These are phyloP conservation scores for Heterohyrax brucei DNA, from an alignment of 2,797 vertebrate species.

Conservation along the genomic window DNA sequence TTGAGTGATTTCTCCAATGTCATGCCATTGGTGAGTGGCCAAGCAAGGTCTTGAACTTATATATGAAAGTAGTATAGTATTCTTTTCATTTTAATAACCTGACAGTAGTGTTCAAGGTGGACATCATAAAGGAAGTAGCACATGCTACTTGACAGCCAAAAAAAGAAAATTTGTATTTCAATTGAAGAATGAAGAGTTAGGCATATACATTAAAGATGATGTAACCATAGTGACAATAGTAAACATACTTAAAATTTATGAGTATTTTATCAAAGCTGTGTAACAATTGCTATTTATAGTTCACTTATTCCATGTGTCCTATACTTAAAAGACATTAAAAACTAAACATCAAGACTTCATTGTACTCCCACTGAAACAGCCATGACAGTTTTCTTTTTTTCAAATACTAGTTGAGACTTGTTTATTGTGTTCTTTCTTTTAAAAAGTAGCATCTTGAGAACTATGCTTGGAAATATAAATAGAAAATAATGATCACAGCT, in stretches of 20 bases:
- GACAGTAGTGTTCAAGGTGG: background rate
- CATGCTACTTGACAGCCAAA: slow-evolving; percentile 25
- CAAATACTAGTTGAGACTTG: slow-evolving; percentile 44
- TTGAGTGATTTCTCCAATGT: slow-evolving; percentile 5
- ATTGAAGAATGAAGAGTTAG: slow-evolving; percentile 50
- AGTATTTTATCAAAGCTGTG: slow-evolving; percentile 33
- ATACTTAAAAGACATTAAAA: slow-evolving; percentile 52
- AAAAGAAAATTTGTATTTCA: slow-evolving; percentile 13
- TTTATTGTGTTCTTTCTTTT: slow-evolving; percentile 63
- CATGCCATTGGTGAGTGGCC: background rate
- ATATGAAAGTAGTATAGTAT: background rate
- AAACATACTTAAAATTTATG: slow-evolving; percentile 55
- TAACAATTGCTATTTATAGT: slow-evolving; percentile 36
- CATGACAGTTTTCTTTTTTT: slow-evolving; percentile 52
- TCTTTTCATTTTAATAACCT: slow-evolving; percentile 44
- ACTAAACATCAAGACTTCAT: slow-evolving; percentile 58
- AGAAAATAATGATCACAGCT: slow-evolving; percentile 43
- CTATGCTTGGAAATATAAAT: background rate
- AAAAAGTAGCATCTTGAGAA: slow-evolving; percentile 50
- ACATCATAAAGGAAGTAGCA: background rate
- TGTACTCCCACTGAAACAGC: slow-evolving; percentile 24
- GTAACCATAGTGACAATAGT: slow-evolving; percentile 11
- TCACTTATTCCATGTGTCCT: slow-evolving; percentile 41
- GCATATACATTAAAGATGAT: background rate
- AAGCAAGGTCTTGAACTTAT: background rate